Percentiles rank a stretch among this genome's conserved stretches.
Evolutionary conservation across 2,797 vertebrate species (phyloP).

Genomic region (Apodemus agrarius): DNA sequence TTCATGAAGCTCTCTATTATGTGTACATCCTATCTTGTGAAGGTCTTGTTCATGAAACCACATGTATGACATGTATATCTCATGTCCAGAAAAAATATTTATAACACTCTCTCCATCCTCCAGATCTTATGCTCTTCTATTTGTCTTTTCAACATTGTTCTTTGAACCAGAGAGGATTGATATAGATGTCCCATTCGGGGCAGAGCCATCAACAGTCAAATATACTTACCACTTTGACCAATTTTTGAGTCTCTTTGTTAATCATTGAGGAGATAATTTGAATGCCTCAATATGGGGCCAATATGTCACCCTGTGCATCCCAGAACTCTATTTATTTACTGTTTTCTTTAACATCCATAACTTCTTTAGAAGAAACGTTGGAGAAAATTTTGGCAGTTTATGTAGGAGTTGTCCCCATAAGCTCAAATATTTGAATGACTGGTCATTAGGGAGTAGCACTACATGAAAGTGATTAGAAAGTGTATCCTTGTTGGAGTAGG

Average conservation of each 20-base stretch:
- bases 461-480: background rate
- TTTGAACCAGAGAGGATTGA: background rate
- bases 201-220: background rate
- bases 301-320: background rate
- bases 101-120: background rate
- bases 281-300: background rate
- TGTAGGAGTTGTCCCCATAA: background rate
- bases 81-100: background rate
- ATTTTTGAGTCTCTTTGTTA: background rate
- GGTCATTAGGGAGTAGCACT: background rate
- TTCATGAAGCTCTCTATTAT: background rate
- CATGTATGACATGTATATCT: background rate
- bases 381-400: background rate
- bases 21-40: background rate
- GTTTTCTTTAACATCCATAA: constrained; percentile 8
- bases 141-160: background rate
- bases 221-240: background rate
- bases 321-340: background rate
- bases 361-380: background rate
- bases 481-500: background rate
- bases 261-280: background rate
- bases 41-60: background rate
- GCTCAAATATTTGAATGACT: background rate
- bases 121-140: background rate
- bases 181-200: background rate